Conservation (phyloP, 1,140 invertebrate species). For the Pseudoatta argentina region DNA sequence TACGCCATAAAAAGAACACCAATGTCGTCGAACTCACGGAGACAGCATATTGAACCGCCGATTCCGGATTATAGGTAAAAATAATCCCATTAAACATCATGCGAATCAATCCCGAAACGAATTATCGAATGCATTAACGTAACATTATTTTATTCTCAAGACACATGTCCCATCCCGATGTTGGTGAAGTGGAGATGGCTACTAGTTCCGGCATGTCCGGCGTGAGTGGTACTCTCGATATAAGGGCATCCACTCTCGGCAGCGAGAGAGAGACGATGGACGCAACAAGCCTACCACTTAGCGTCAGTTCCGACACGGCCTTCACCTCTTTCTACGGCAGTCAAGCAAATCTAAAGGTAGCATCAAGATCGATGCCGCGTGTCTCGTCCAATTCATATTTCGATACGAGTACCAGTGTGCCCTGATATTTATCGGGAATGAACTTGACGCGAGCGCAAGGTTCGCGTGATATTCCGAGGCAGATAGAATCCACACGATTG, state of each 20-base stretch:
- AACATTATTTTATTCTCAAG: conserved; percentile 80
- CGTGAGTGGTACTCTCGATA: conserved; percentile 81
- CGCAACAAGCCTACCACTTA: conserved; percentile 81
- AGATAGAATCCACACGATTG: conserved; percentile 40
- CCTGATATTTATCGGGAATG: conserved; percentile 69
- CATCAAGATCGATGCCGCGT: conserved; percentile 73
- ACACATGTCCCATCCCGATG: conserved; percentile 83
- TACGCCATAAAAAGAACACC: conserved; percentile 90
- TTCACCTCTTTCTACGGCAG: conserved; percentile 91
- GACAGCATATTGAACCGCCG: conserved; percentile 81
- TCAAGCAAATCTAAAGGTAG: conserved; percentile 79
- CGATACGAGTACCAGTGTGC: conserved; percentile 62
- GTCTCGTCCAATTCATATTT: conserved; percentile 76
- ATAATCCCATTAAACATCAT: neutral
- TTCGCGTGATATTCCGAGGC: conserved; percentile 53
- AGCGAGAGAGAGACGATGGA: conserved; percentile 83
- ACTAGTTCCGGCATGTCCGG: conserved; percentile 83
- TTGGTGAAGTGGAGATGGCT: conserved; percentile 83
- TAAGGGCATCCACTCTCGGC: conserved; percentile 81
- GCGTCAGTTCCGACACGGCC: conserved; percentile 89
- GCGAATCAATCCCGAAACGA: neutral
- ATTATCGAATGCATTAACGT: conserved; percentile 68
- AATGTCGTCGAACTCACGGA: conserved; percentile 82
- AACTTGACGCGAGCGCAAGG: conserved; percentile 37
- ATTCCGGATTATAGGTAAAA: conserved; percentile 83